Conservation (phyloP, 2,888 invertebrate genomes). For the Strigamia crassipes region DNA sequence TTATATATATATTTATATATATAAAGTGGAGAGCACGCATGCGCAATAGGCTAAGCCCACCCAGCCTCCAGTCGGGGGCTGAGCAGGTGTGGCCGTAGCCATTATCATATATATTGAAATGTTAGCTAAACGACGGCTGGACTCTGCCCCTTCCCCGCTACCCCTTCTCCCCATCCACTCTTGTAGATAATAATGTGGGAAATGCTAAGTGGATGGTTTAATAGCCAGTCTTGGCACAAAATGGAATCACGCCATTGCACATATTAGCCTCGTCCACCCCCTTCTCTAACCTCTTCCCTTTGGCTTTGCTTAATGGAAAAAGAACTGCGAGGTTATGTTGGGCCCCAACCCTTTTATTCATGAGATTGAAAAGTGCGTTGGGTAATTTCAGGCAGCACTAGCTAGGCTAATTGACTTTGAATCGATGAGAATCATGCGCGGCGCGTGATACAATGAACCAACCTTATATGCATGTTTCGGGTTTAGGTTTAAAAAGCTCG, state of each 20-base stretch:
- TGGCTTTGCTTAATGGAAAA: constrained; percentile 30
- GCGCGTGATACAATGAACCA: neutral
- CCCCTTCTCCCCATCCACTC: constrained; percentile 5
- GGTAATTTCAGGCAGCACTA: constrained; percentile 26
- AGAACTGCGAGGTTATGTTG: constrained; percentile 30
- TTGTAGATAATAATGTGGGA: constrained; percentile 49
- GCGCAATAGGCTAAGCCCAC: constrained; percentile 25
- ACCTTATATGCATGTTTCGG: neutral
- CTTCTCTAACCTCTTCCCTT: constrained; percentile 27
- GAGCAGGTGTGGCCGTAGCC: constrained; percentile 45
- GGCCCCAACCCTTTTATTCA: constrained; percentile 30
- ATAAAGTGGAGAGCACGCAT: constrained; percentile 20
- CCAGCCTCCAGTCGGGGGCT: constrained; percentile 19
- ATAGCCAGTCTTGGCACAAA: constrained; percentile 47
- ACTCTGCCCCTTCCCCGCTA: neutral
- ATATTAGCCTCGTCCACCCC: constrained; percentile 30
- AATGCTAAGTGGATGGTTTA: constrained; percentile 50
- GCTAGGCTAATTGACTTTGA: constrained; percentile 30
- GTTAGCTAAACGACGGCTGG: constrained; percentile 46
- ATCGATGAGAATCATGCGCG: constrained; percentile 26
- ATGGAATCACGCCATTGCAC: constrained; percentile 45
- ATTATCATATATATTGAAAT: constrained; percentile 51
- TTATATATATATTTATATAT: constrained; percentile 13
- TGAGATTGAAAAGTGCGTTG: constrained; percentile 30
- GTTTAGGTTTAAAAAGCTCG: neutral